Conservation (phyloP, 2,113 vertebrate genomes). For the Grus americana region DNA sequence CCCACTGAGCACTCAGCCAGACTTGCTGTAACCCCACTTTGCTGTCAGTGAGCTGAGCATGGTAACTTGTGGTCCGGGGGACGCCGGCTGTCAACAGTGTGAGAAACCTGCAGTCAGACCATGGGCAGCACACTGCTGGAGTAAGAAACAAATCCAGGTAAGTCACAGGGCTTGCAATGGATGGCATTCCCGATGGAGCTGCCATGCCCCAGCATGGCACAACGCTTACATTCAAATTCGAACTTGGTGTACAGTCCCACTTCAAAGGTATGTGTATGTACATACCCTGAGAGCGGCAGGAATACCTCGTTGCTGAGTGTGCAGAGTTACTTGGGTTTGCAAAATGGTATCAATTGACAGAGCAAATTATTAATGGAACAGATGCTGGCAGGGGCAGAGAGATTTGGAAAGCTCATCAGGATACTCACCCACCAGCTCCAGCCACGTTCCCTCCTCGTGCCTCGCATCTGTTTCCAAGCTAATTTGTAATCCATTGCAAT, state of each 20-base stretch:
- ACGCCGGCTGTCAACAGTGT: background rate
- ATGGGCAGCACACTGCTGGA: background rate
- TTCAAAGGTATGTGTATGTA: background rate
- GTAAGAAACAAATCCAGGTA: background rate
- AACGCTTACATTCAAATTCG: background rate
- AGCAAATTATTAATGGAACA: slow-evolving; percentile 34
- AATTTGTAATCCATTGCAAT: slow-evolving; percentile 13
- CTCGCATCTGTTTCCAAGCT: background rate
- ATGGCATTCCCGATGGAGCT: background rate
- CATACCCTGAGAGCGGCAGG: background rate
- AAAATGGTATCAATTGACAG: background rate
- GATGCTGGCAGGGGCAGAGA: background rate
- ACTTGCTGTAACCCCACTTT: background rate
- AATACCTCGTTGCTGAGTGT: background rate
- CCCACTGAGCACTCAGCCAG: background rate
- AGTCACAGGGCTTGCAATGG: background rate
- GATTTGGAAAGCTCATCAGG: background rate
- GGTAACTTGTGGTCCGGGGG: background rate
- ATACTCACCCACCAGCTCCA: background rate
- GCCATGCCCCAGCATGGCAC: background rate
- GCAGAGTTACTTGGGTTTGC: background rate
- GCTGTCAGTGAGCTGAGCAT: background rate
- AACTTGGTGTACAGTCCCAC: background rate
- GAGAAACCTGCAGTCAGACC: background rate
- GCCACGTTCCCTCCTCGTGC: background rate